Base-by-base conservation (phyloP, 1,140 invertebrate species). In the Sycophila sp. region DNA sequence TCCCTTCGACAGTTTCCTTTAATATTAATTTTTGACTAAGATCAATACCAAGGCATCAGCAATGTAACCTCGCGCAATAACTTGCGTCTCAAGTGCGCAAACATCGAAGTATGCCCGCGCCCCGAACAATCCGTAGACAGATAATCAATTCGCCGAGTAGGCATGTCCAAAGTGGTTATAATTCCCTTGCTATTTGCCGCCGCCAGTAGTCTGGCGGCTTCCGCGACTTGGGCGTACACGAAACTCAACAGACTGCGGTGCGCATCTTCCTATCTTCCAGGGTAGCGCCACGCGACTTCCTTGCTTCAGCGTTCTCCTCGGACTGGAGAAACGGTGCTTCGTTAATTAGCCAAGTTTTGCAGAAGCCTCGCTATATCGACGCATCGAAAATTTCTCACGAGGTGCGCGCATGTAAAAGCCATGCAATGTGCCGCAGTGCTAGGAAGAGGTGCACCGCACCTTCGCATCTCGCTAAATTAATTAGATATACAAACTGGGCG, bases 261-360 rank as follows among this genome's bases (percentile, higher is more conserved):
- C n/a, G n/a, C n/a, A n/a, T n/a, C n/a, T n/a, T n/a, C n/a, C n/a
- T n/a, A n/a, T n/a, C n/a, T n/a, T n/a, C n/a, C n/a, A n/a, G n/a
- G n/a, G n/a, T n/a, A n/a, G n/a, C n/a, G 38, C 15, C 19, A 22
- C 1, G 10, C 3, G 11, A n/a, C n/a, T n/a, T n/a, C n/a, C 22
- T n/a, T 1, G 1, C 53, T 34, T 11, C 4, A 11, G 6, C 26
- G 15, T 30, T 34, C 28, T 62, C 45, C 28, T 22, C 42, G 42
- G 42, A 30, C 24, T 32, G 38, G 30, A 59, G 26, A 60, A 56
- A 59, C 55, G 69, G 55, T 55, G 65, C 71, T 74, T 49, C 60
- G 71, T 56, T 77, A 75, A 77, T 77, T 75, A 77, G 72, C 45
- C 47, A 75, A 77, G 71, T 76, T 76, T 76, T 74, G 7, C 55